A percentile compares a stretch with the other conserved stretches of the same genome.
These are phyloP conservation scores for Cataglyphis albicans DNA, from an alignment of 2,888 invertebrate species.

Conservation along the genomic window DNA sequence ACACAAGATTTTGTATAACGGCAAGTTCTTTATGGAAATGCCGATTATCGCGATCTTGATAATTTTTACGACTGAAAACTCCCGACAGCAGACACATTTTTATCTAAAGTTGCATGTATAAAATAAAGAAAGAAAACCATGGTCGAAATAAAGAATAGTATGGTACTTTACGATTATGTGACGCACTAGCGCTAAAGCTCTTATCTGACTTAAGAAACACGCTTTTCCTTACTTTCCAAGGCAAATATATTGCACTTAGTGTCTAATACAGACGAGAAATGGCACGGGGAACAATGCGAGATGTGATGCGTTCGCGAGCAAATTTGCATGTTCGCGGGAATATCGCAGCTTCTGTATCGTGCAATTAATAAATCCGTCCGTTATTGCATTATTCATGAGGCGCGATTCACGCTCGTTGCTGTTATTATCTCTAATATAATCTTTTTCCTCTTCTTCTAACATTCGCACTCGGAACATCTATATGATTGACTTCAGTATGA, in stretches of 20 bases:
- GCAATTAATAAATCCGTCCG: slow-evolving; percentile 79
- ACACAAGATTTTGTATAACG: not conserved
- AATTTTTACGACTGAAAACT: slow-evolving; percentile 16
- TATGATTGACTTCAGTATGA: slow-evolving; percentile 5
- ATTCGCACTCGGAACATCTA: slow-evolving; percentile 10
- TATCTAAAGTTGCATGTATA: slow-evolving; percentile 37
- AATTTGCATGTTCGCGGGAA: slow-evolving; percentile 75
- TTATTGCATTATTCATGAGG: slow-evolving; percentile 73
- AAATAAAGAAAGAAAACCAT: slow-evolving; percentile 52
- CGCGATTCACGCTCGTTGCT: slow-evolving; percentile 46
- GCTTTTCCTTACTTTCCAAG: slow-evolving; percentile 63
- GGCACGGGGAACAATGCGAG: slow-evolving; percentile 69
- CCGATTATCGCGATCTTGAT: slow-evolving; percentile 21
- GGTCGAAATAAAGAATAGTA: slow-evolving; percentile 49
- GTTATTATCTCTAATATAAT: slow-evolving; percentile 13
- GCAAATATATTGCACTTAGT: slow-evolving; percentile 65
- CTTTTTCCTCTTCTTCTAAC: not conserved
- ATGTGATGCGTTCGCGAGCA: slow-evolving; percentile 66
- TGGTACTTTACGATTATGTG: slow-evolving; percentile 44
- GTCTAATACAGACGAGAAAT: slow-evolving; percentile 65
- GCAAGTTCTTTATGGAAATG: slow-evolving; percentile 2
- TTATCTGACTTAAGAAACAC: slow-evolving; percentile 67
- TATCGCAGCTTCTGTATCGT: slow-evolving; percentile 72
- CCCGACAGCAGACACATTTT: not conserved
- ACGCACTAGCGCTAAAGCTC: slow-evolving; percentile 63